Percentiles rank a stretch among this genome's conserved stretches.
phyloP scores from a whole-genome alignment of 37 sponge, comb jelly and placozoan species.

The Geodia barretti region DNA sequence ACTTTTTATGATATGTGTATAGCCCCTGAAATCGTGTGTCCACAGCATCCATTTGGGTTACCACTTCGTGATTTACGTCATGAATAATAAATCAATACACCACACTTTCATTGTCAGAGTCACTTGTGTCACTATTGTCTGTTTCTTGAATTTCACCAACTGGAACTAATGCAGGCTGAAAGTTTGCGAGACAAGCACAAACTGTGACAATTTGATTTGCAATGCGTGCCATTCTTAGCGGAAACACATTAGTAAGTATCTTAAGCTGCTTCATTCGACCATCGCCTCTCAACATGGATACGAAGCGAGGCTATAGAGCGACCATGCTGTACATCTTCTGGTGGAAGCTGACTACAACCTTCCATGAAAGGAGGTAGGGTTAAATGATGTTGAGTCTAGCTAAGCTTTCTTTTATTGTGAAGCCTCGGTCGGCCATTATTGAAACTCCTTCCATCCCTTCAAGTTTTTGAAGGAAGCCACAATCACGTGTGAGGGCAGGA shows the following conservation, averaged over 20 bases:
- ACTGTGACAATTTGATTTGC: constrained; percentile 37
- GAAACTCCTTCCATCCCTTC: neutral
- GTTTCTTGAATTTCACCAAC: neutral
- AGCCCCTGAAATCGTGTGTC: constrained; percentile 23
- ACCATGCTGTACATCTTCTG: constrained; percentile 22
- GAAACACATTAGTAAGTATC: constrained; percentile 27
- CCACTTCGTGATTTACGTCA: constrained; percentile 13
- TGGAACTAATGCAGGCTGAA: constrained; percentile 39
- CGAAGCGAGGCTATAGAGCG: constrained; percentile 29
- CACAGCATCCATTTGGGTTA: constrained; percentile 16
- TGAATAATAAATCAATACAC: neutral
- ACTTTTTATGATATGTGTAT: constrained; percentile 20
- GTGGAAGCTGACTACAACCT: constrained; percentile 2
- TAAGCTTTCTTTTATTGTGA: constrained; percentile 27
- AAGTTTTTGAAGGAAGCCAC: constrained; percentile 30
- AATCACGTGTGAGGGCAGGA: constrained; percentile 10
- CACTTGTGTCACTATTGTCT: neutral
- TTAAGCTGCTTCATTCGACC: constrained; percentile 35
- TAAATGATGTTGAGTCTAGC: neutral
- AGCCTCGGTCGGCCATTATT: constrained; percentile 47
- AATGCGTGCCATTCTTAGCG: constrained; percentile 13
- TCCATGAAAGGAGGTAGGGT: constrained; percentile 23
- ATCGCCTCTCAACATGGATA: constrained; percentile 30
- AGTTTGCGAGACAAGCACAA: constrained; percentile 27
- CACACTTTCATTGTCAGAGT: neutral